Evolutionary conservation across 2,113 vertebrate species (phyloP), one percentile per base, ranked within the genome.

Genomic region (Myotis yumanensis): DNA sequence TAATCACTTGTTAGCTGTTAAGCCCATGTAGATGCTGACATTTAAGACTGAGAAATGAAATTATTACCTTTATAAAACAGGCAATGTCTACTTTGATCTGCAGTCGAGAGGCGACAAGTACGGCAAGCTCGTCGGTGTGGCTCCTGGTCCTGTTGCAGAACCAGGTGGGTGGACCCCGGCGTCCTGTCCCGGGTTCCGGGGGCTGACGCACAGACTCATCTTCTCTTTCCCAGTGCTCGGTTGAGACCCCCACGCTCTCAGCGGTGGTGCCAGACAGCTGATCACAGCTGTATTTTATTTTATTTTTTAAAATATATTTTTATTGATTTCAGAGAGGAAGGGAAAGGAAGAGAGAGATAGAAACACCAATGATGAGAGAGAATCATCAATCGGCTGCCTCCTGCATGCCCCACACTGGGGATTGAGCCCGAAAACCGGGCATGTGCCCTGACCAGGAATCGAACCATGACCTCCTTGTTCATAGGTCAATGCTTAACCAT

Each of bases 1-100:
- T 79, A 4, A 23, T n/a, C 22, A 2, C 32, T 30, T 11, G 2
- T 10, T 11, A n/a, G 80, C 14, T 28, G 7, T 35, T 46, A 14
- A 3, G 43, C 18, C 7, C 1, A 2, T 0, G 0, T 1, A 11
- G 30, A 9, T 20, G 10, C 0, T 18, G 52, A 23, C 12, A 1
- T 28, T 18, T 40, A 15, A 10, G 16, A 3, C 11, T 3, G 22
- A 71, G 46, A 59, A 22, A 2, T 12, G 15, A 1, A 6, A 17
- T 85, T 62, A 7, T 94, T 89, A 57, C 23, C 97, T 96, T 96
- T 95, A 7, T 94, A 54, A n/a, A 90, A 94, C 97, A 99, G 99
- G 99, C 16, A 99, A 99, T 0, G 99, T 99, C 95, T 99, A 99
- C 98, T 99, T 99, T 92, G 99, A 99, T 96, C 98, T 99, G 95